Evolutionary conservation across 35 echinoderm and acorn worm genomes (phyloP), one percentile per base, ranked within the genome.

Genomic region (Lytechinus pictus): DNA sequence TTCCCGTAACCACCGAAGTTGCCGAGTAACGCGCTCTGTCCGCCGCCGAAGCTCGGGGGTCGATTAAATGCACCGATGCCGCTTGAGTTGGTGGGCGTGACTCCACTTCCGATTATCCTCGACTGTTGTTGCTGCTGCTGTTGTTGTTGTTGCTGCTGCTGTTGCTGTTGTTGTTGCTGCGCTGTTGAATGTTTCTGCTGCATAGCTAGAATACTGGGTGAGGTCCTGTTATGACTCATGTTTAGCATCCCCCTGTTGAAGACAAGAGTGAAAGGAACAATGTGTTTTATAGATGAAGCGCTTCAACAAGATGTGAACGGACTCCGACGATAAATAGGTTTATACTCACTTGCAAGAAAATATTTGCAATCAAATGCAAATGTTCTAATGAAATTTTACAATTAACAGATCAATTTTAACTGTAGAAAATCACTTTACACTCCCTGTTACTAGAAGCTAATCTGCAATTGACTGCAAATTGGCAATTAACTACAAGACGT

Each of bases 181-280:
- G 88, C 88, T 93, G 92, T 9, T 16, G 92, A 93, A 57, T 97
- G 95, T 52, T 97, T 94, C 54, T 97, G 97, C 92, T 97, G 97
- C 97, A 97, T 97, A 53, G 97, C 95, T 72, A 97, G 54, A 55
- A 97, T 61, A 94, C 95, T 97, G 27, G 97, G 97, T 53, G 97
- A 97, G 28, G 95, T 96, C 94, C 97, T 93, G 92, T 93, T 93
- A n/a, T 93, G 92, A 57, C 92, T 55, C 92, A 93, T 93, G 92
- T 93, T 93, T 0, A 93, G 55, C 52, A 93, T 53, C 27, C 92
- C 92, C 54, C 92, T 93, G 54, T 27, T 10, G n/a, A 27, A 60
- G 10, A 16, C 10, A 12, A 12, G 57, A 8, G 57, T 10, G 16
- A 60, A 60, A 60, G 33, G 33, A 44, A 44, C 33, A 44, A 44